A percentile compares a stretch with the other conserved stretches of the same genome.
Conservation (phyloP, 53 echinoderm and acorn worm genomes). For the Antedon mediterranea region DNA sequence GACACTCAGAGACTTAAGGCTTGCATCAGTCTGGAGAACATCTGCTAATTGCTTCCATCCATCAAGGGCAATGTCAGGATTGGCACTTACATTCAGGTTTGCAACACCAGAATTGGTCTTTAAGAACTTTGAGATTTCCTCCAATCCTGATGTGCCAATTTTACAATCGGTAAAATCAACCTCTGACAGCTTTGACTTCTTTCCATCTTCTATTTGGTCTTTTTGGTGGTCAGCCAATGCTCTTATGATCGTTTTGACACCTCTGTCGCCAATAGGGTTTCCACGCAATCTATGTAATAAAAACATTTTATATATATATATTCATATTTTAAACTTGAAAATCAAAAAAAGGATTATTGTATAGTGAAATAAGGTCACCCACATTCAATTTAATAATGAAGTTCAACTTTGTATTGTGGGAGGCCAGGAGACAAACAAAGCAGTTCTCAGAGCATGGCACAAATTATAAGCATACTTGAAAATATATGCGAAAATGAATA, state of each 20-base stretch:
- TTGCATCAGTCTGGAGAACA: conserved; percentile 33
- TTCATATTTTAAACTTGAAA: too few relatives aligned
- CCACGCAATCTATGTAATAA: conserved; percentile 38
- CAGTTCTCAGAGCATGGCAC: too few relatives aligned
- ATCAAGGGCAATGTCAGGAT: conserved; percentile 20
- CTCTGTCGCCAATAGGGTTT: conserved; percentile 66
- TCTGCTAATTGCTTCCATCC: conserved; percentile 64
- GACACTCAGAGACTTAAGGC: conserved; percentile 47
- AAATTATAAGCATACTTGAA: too few relatives aligned
- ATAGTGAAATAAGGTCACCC: too few relatives aligned
- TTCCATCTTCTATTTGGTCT: conserved; percentile 18
- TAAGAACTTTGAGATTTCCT: conserved; percentile 43
- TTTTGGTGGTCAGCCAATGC: conserved; percentile 23
- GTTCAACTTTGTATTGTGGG: too few relatives aligned
- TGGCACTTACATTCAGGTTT: conserved; percentile 67
- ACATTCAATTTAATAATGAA: too few relatives aligned
- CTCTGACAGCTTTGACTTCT: conserved; percentile 34
- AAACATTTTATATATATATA: too few relatives aligned
- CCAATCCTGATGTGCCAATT: conserved; percentile 39
- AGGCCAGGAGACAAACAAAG: too few relatives aligned
- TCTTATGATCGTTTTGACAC: conserved; percentile 38
- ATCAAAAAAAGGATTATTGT: too few relatives aligned
- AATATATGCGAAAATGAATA: too few relatives aligned
- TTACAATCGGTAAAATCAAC: conserved; percentile 60
- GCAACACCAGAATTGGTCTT: conserved; percentile 26